These are phyloP conservation scores for Mastomys natalensis DNA, from an alignment of 2,113 vertebrate genomes.

Conservation along the genomic window DNA sequence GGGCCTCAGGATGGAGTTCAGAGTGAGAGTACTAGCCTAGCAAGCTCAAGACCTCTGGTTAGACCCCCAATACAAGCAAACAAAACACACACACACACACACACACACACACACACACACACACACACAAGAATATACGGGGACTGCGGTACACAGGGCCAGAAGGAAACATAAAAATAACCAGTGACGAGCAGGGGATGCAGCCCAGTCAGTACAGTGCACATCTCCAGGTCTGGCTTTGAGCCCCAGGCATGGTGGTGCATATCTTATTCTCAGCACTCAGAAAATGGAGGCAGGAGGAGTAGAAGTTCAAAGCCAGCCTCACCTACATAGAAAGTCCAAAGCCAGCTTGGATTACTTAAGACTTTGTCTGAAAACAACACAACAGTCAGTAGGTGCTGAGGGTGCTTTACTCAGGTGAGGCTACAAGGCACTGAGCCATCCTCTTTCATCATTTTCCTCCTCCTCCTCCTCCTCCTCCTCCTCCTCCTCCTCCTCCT, in stretches of 20 bases:
- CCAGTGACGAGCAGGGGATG: not conserved
- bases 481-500: too few relatives aligned
- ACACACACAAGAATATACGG: too few relatives aligned
- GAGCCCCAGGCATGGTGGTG: not conserved
- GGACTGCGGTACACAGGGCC: not conserved
- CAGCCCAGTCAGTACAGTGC: too few relatives aligned
- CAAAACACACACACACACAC: too few relatives aligned
- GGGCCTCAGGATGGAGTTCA: too few relatives aligned
- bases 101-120: too few relatives aligned
- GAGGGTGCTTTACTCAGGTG: not conserved
- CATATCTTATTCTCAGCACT: not conserved
- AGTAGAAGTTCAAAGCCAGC: not conserved
- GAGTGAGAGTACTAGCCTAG: not conserved
- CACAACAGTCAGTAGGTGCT: not conserved
- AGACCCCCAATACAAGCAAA: not conserved
- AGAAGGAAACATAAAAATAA: not conserved
- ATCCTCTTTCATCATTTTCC: not conserved
- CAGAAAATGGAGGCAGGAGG: not conserved
- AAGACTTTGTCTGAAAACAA: not conserved
- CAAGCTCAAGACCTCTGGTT: not conserved
- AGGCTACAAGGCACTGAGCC: not conserved
- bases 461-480: too few relatives aligned
- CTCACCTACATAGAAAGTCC: not conserved
- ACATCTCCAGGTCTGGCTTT: too few relatives aligned
- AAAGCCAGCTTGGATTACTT: not conserved